phyloP scores from a whole-genome alignment of 1,140 invertebrate genomes.

The Brachionus plicatilis region DNA sequence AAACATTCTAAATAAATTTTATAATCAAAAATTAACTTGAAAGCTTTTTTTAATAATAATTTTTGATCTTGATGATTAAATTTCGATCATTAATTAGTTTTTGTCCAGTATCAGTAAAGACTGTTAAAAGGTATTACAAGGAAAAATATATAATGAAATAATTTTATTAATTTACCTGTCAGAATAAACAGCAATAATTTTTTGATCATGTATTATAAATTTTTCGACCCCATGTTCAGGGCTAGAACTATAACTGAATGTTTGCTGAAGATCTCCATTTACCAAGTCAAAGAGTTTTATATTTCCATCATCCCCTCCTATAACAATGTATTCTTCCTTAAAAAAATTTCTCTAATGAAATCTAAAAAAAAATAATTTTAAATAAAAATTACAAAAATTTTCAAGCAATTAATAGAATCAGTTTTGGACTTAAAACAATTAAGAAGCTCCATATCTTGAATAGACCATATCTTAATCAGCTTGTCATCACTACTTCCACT shows the following conservation, averaged over 20 bases:
- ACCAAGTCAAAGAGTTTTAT: neutral
- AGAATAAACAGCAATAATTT: neutral
- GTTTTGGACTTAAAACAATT: slow-evolving; percentile 6
- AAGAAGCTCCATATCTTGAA: neutral
- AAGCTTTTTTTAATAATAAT: too few species aligned
- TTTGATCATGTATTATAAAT: neutral
- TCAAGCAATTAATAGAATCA: neutral
- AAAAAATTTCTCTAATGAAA: neutral
- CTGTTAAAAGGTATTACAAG: too few species aligned
- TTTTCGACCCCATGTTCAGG: neutral
- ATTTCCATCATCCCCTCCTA: neutral
- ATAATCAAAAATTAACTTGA: too few species aligned
- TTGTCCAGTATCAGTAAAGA: too few species aligned
- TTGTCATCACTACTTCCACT: slow-evolving; percentile 14
- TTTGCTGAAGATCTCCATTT: neutral
- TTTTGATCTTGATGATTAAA: too few species aligned
- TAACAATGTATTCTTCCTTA: neutral
- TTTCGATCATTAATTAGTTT: neutral
- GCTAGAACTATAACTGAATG: neutral
- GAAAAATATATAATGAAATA: neutral
- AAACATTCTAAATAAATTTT: too few species aligned
- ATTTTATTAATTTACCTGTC: neutral
- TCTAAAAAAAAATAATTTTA: neutral
- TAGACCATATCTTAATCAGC: slow-evolving; percentile 1
- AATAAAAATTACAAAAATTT: slow-evolving; percentile 9